These are phyloP conservation scores for Enteromius argenteus DNA, from an alignment of 2,797 vertebrate genomes.

Conservation along the genomic window DNA sequence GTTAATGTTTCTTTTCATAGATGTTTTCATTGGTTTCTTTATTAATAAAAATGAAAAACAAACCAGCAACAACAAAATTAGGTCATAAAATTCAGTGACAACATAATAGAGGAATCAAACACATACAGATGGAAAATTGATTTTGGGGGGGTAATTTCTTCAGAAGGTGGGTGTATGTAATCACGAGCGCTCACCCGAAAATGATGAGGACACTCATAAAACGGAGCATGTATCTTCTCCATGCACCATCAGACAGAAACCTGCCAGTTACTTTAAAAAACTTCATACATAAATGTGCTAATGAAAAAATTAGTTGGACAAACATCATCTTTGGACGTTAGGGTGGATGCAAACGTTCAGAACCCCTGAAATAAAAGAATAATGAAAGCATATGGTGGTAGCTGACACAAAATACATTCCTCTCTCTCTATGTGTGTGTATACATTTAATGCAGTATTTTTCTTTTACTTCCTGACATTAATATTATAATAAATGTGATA, in stretches of 20 bases:
- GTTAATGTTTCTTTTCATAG: conserved; percentile 38
- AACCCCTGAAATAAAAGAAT: neutral
- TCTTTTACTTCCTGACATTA: too few species aligned
- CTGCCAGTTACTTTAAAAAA: conserved; percentile 8
- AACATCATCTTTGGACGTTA: neutral
- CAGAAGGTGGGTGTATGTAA: conserved; percentile 21
- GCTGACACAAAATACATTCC: neutral
- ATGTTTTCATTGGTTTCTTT: conserved; percentile 22
- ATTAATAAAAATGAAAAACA: conserved; percentile 18
- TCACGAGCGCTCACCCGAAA: conserved; percentile 34
- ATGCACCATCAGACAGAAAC: conserved; percentile 8
- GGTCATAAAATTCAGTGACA: neutral
- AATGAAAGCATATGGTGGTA: neutral
- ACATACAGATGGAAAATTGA: conserved; percentile 36
- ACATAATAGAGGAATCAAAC: conserved; percentile 31
- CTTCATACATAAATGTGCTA: conserved; percentile 10
- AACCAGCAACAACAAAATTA: neutral
- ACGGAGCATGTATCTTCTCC: conserved; percentile 11
- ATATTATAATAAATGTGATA: too few species aligned
- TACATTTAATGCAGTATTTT: neutral
- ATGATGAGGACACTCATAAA: conserved; percentile 27
- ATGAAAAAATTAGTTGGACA: conserved; percentile 5
- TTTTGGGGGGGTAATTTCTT: conserved; percentile 11
- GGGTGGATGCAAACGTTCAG: neutral
- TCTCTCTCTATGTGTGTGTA: too few species aligned